phyloP scores from a whole-genome alignment of 2,888 invertebrate genomes.

The Cataglyphis albicans region DNA sequence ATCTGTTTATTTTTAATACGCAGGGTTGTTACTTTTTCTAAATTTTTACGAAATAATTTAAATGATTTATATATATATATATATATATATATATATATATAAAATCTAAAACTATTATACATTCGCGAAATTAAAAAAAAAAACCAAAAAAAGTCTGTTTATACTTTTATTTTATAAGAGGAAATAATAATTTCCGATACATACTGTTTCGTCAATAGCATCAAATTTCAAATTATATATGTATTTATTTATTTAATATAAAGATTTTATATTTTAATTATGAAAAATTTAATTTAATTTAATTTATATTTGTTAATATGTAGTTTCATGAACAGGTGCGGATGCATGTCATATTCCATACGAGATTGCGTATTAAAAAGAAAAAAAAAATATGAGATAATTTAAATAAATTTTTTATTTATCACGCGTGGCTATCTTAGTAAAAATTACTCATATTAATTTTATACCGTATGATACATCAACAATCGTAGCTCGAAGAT shows the following conservation, averaged over 20 bases:
- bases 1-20: not conserved
- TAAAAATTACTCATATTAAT: not conserved
- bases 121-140: not conserved
- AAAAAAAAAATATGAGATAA: not conserved
- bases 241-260: not conserved
- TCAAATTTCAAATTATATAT: not conserved
- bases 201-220: not conserved
- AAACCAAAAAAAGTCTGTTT: not conserved
- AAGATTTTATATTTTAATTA: not conserved
- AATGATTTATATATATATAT: not conserved
- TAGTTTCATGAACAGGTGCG: not conserved
- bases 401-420: not conserved
- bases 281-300: not conserved
- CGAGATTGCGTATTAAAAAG: not conserved
- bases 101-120: not conserved
- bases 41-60: not conserved
- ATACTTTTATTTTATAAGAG: too few relatives aligned
- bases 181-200: not conserved
- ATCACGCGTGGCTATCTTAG: not conserved
- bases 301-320: not conserved
- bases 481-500: not conserved
- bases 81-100: not conserved
- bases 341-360: not conserved
- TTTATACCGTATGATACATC: not conserved
- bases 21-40: not conserved